These are phyloP conservation scores for Myrmecobius fasciatus DNA, from an alignment of 2,113 vertebrate species.

Conservation along the genomic window DNA sequence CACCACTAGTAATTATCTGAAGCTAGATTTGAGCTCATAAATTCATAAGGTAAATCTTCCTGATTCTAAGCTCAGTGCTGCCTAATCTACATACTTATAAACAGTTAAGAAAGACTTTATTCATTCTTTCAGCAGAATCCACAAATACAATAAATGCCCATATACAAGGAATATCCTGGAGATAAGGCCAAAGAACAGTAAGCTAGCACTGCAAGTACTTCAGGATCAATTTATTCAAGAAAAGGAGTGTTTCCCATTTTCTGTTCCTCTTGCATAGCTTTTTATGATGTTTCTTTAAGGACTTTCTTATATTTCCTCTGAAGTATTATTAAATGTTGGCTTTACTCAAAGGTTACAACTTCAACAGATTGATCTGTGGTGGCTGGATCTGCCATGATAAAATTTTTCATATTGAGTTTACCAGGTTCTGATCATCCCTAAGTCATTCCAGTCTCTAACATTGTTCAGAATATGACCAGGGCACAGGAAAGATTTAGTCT, in stretches of 20 bases:
- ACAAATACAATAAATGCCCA: neutral
- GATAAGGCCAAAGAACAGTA: neutral
- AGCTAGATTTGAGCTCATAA: neutral
- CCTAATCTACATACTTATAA: neutral
- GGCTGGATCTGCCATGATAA: neutral
- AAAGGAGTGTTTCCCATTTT: neutral
- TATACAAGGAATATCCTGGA: neutral
- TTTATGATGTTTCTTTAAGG: neutral
- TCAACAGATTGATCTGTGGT: neutral
- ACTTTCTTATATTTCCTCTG: conserved; percentile 8
- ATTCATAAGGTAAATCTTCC: neutral
- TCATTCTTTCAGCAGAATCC: neutral
- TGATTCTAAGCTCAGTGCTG: neutral
- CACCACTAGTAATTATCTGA: neutral
- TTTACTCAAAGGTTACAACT: conserved; percentile 9
- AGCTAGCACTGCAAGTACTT: neutral
- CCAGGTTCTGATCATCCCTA: neutral
- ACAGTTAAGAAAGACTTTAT: neutral
- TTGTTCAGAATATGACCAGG: neutral
- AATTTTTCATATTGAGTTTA: neutral
- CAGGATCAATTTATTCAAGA: neutral
- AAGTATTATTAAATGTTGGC: neutral
- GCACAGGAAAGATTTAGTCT: neutral
- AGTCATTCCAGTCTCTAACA: neutral
- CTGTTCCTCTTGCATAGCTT: neutral